These are phyloP conservation scores for Parelbella ahira DNA, from an alignment of 2,888 invertebrate species.

Conservation along the genomic window DNA sequence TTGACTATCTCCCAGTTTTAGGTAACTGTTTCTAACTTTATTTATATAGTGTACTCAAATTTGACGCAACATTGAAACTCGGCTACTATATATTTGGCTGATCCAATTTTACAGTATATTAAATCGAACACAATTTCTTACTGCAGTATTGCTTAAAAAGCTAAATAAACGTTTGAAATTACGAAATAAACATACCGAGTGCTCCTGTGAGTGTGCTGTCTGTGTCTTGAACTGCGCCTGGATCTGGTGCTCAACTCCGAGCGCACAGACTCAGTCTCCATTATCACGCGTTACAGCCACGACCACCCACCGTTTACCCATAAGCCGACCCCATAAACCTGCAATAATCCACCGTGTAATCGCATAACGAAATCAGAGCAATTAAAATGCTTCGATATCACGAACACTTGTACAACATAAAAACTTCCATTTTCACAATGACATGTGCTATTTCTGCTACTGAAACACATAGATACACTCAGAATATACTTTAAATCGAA, in stretches of 20 bases:
- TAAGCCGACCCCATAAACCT: constrained; percentile 51
- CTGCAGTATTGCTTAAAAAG: no score
- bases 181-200: constrained; percentile 75
- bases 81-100: no score
- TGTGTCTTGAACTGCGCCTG: constrained; percentile 83
- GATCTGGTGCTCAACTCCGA: constrained; percentile 94
- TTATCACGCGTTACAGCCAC: constrained; percentile 58
- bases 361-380: constrained; percentile 54
- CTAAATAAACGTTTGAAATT: no score
- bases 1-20: no score
- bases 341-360: constrained; percentile 53
- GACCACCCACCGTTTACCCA: constrained; percentile 50
- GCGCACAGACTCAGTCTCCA: constrained; percentile 97
- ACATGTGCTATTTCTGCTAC: constrained; percentile 28
- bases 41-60: no score
- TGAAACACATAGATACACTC: neutral
- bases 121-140: no score
- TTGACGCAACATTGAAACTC: no score
- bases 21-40: no score
- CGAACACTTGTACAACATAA: constrained; percentile 40
- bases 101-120: constrained; percentile 15
- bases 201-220: constrained; percentile 83
- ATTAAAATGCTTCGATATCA: constrained; percentile 66
- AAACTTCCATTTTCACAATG: constrained; percentile 34
- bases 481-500: constrained; percentile 16